These are phyloP conservation scores for Stegastes partitus DNA, from an alignment of 2,113 vertebrate species.

Conservation along the genomic window DNA sequence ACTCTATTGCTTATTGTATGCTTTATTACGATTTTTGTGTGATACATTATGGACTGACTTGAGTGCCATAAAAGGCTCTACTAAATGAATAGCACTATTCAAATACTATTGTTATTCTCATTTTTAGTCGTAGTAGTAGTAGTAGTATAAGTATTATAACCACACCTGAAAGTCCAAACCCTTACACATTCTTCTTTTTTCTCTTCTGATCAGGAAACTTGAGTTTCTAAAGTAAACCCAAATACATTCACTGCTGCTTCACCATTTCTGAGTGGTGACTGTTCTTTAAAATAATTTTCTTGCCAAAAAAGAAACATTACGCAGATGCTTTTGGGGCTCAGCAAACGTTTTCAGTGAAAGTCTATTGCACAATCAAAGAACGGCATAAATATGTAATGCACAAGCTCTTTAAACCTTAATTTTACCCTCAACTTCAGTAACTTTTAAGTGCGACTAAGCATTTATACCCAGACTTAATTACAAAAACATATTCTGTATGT, in stretches of 20 bases:
- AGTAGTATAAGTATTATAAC: too few relatives aligned
- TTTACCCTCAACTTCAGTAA: neutral
- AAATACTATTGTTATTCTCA: too few relatives aligned
- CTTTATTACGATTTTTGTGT: too few relatives aligned
- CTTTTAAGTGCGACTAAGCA: neutral
- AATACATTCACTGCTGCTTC: neutral
- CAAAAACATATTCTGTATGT: neutral
- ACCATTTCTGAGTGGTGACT: neutral
- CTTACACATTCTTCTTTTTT: neutral
- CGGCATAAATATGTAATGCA: neutral
- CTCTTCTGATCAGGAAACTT: neutral
- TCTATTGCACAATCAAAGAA: neutral
- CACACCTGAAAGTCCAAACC: neutral
- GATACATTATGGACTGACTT: too few relatives aligned
- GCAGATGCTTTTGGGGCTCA: neutral
- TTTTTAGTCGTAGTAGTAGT: too few relatives aligned
- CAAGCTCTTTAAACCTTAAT: neutral
- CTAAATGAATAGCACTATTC: too few relatives aligned
- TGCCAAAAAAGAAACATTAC: neutral
- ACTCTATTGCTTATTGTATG: too few relatives aligned
- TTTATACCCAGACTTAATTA: neutral
- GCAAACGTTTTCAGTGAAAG: neutral
- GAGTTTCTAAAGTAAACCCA: neutral
- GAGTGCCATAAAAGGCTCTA: too few relatives aligned
- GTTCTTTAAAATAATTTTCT: constrained; percentile 1